These are phyloP conservation scores for Cavia porcellus DNA, from an alignment of 2,113 vertebrate genomes.

Conservation along the genomic window DNA sequence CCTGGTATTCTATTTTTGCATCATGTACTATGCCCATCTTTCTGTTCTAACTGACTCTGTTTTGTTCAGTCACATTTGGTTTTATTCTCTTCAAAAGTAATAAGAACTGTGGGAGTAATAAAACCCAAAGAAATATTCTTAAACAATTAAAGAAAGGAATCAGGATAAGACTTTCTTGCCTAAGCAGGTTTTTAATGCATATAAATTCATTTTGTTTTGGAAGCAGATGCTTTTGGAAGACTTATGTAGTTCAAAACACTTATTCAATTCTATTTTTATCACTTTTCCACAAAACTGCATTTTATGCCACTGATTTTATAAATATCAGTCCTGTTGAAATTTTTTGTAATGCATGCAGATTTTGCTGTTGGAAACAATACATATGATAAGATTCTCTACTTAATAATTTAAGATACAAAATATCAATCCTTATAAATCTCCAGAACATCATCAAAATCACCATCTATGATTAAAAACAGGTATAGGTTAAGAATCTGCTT, in stretches of 20 bases:
- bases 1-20: no score
- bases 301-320: constrained; percentile 5
- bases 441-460: background rate
- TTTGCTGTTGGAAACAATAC: background rate
- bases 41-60: no score
- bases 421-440: background rate
- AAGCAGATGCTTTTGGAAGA: constrained; percentile 56
- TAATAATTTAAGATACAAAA: background rate
- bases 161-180: constrained; percentile 25
- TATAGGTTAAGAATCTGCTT: background rate
- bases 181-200: constrained; percentile 68
- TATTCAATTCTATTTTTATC: constrained; percentile 70
- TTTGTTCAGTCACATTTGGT: no score
- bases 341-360: background rate
- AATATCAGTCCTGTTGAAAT: background rate
- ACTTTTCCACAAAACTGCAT: background rate
- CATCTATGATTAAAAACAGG: background rate
- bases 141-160: constrained; percentile 53
- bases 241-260: constrained; percentile 33
- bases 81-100: no score
- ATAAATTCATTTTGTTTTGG: constrained; percentile 63
- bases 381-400: background rate
- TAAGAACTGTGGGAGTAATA: no score
- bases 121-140: background rate
- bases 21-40: no score